These are phyloP conservation scores for Cheumatopsyche charites DNA, from an alignment of 1,140 invertebrate genomes.

Conservation along the genomic window DNA sequence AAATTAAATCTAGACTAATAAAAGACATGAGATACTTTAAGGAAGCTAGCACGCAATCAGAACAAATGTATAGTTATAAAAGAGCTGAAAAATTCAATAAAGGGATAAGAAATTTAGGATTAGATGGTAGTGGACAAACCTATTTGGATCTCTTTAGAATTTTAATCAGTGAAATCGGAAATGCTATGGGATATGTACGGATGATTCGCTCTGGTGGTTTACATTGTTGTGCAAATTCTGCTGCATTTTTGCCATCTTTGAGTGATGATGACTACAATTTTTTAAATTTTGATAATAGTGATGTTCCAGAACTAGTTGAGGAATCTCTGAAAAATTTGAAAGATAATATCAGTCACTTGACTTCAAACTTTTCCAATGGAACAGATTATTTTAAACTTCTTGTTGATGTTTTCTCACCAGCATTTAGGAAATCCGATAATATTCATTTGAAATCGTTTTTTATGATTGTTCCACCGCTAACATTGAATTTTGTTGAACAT, in stretches of 20 bases:
- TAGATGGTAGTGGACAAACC: conserved; percentile 80
- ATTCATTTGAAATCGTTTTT: conserved; percentile 93
- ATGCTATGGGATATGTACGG: conserved; percentile 95
- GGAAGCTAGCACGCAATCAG: conserved; percentile 63
- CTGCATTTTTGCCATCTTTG: conserved; percentile 87
- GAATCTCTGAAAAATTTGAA: conserved; percentile 77
- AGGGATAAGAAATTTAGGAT: conserved; percentile 87
- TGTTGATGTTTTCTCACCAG: conserved; percentile 89
- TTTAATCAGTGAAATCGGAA: conserved; percentile 93
- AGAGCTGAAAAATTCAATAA: conserved; percentile 95
- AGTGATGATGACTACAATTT: conserved; percentile 72
- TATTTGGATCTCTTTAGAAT: conserved; percentile 94
- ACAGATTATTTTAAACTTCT: conserved; percentile 96
- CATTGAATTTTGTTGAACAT: conserved; percentile 94
- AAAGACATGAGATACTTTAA: conserved; percentile 84
- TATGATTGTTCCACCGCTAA: conserved; percentile 91
- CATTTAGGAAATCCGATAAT: conserved; percentile 86
- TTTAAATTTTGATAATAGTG: conserved; percentile 61
- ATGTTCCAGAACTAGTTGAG: conserved; percentile 66
- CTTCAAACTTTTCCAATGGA: conserved; percentile 88
- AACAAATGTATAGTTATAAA: conserved; percentile 81
- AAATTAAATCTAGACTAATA: conserved; percentile 93
- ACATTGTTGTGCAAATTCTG: conserved; percentile 89
- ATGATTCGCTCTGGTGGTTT: conserved; percentile 93
- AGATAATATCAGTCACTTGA: conserved; percentile 76